Base-by-base conservation (phyloP, 2,888 invertebrate species). In the Cryptophagus acutangulus region DNA sequence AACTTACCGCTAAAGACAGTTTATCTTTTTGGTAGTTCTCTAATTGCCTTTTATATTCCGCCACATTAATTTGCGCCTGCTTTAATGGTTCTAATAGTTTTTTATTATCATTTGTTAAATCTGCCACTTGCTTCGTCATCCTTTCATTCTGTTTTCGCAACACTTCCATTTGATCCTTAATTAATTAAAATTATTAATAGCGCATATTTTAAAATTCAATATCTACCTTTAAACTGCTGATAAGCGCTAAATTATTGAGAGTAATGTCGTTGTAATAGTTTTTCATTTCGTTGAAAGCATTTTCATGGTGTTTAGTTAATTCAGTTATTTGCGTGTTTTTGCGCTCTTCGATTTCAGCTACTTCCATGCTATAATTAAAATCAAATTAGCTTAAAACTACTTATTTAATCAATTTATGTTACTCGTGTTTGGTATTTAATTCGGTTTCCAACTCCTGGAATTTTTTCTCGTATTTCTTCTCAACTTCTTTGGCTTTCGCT, bases 261-360 rank as follows among this genome's bases (percentile, higher is more conserved):
- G 92, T 92, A 37, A 95, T 93, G 58, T 94, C 92, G 59, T 93
- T 93, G 62, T 94, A 96, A 70, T 94, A 95, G 67, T 86, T 88
- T 66, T 93, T 94, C 71, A 95, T 83, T 65, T 94, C 90, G 29
- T 81, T 77, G 63, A 92, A 90, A 0, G 89, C 84, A 54, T 79
- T 79, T 48, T 91, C 90, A 61, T 96, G 93, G 58, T 85, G 81
- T 20, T 78, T 74, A 48, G 88, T 87, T 43, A 95, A 69, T 25
- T 83, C 83, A 6, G 82, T 78, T 2, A 94, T 79, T 63, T 93
- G 93, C 36, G 80, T 79, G 67, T 92, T 92, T 70, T 95, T 95
- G 28, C 91, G 76, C 61, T 93, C 92, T 63, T 93, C 92, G 5
- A 92, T 82, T 71, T 94, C 90, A 35, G 85, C 78, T 62, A 91